phyloP scores from a whole-genome alignment of 2,888 invertebrate genomes.

The Eilema depressum region DNA sequence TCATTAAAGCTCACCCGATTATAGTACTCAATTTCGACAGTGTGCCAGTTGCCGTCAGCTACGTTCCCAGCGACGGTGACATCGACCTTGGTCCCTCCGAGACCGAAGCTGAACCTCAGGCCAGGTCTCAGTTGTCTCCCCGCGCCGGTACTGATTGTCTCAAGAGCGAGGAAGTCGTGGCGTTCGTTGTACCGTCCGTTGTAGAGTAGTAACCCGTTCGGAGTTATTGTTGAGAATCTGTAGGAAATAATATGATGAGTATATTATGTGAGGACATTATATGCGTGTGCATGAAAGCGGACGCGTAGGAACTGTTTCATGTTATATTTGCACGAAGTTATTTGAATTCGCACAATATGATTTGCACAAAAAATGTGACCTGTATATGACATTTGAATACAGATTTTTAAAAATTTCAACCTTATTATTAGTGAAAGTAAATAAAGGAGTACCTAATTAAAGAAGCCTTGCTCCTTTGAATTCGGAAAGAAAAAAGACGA shows the following conservation, averaged over 20 bases:
- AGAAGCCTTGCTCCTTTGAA: neutral
- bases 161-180: slow-evolving; percentile 97
- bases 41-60: slow-evolving; percentile 96
- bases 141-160: slow-evolving; percentile 90
- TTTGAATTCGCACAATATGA: too few species aligned
- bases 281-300: too few species aligned
- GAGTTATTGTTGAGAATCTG: slow-evolving; percentile 95
- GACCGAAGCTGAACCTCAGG: slow-evolving; percentile 94
- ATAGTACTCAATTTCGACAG: slow-evolving; percentile 93
- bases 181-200: slow-evolving; percentile 98
- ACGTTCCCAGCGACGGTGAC: slow-evolving; percentile 91
- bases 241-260: slow-evolving; percentile 8
- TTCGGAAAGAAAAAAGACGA: neutral
- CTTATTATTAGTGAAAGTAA: neutral
- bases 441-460: too few species aligned
- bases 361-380: too few species aligned
- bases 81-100: slow-evolving; percentile 92
- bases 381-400: too few species aligned
- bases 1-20: slow-evolving; percentile 89
- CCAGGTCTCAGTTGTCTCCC: slow-evolving; percentile 76
- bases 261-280: neutral
- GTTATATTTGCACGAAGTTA: too few species aligned
- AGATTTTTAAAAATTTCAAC: neutral
- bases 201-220: slow-evolving; percentile 95
- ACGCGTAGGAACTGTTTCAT: too few species aligned